Base-by-base conservation (phyloP, 2,888 invertebrate species). In the Bombyx huttoni region DNA sequence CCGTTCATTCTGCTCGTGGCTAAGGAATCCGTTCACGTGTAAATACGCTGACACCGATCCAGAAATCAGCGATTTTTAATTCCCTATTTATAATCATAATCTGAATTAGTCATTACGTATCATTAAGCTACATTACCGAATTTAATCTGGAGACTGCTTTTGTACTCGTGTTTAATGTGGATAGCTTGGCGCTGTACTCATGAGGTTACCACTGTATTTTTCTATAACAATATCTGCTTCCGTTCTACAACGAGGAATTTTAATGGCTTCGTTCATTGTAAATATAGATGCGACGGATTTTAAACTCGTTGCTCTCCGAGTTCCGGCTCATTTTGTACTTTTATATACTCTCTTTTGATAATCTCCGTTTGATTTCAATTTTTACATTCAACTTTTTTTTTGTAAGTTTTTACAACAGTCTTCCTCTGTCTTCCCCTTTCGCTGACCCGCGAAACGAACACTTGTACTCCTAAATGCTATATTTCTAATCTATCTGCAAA, bases 1-100 rank as follows among this genome's bases (percentile, higher is more conserved):
- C 56, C 91, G 93, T 58, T 92, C 93, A 3, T 91, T 94, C 60
- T 94, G 93, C 77, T 93, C 93, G 48, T 94, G 93, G 93, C 85
- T 94, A 57, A 82, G 93, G 66, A 94, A 93, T 75, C 94, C 93
- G 10, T 94, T 94, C 68, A 92, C 93, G 47, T 93, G 93, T 86
- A 93, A 93, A 76, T 93, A 93, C 76, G 93, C 93, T 56, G 93
- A 94, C 70, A 91, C 91, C 57, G 91, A 91, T 71, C 91, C 91
- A 55, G 91, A 91, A 84, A 90, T 91, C 60, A 91, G 91, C 77
- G 91, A 91, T 72, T 91, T 91, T 70, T 90, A 83, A 78, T 58
- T 57, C 56, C 55, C 64, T 56, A 40, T 40, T 48, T 53, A 57
- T 57, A 52, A 52, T 61, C 58, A 59, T 55, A 52, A 57, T 61